Evolutionary conservation across 2,888 invertebrate species (phyloP).

Genomic region (Brachycybe producta): DNA sequence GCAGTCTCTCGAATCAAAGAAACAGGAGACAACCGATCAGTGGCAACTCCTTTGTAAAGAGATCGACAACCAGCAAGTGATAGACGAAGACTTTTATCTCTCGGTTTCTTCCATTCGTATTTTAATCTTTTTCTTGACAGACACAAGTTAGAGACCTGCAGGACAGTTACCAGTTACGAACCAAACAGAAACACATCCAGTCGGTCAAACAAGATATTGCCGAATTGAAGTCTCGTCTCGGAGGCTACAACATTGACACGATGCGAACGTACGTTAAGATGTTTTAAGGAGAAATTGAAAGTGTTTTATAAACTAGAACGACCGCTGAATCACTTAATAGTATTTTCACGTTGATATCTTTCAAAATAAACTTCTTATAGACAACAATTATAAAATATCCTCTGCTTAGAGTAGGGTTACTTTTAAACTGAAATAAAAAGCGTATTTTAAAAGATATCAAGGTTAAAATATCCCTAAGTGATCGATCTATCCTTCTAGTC

Average conservation of each 20-base stretch:
- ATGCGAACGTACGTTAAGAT: conserved; percentile 4
- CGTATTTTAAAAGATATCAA: no score
- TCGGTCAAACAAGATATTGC: not conserved
- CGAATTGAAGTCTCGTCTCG: conserved; percentile 10
- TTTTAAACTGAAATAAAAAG: no score
- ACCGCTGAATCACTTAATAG: no score
- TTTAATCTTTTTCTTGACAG: not conserved
- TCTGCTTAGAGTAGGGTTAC: no score
- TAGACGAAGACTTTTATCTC: no score
- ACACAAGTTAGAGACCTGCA: not conserved
- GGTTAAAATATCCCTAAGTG: no score
- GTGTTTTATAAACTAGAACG: no score
- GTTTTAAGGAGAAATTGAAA: no score
- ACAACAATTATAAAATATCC: no score
- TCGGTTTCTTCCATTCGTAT: no score
- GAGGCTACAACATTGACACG: conserved; percentile 9
- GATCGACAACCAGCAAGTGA: not conserved
- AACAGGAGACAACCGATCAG: not conserved
- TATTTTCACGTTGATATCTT: not conserved
- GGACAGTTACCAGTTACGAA: conserved; percentile 4
- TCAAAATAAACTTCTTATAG: not conserved
- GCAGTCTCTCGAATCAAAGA: not conserved
- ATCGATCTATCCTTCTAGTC: no score
- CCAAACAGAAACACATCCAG: not conserved
- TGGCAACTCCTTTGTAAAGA: not conserved